Evolutionary conservation across 2,113 vertebrate species (phyloP), one percentile per base, ranked within the genome.

Genomic region (Myxocyprinus asiaticus): DNA sequence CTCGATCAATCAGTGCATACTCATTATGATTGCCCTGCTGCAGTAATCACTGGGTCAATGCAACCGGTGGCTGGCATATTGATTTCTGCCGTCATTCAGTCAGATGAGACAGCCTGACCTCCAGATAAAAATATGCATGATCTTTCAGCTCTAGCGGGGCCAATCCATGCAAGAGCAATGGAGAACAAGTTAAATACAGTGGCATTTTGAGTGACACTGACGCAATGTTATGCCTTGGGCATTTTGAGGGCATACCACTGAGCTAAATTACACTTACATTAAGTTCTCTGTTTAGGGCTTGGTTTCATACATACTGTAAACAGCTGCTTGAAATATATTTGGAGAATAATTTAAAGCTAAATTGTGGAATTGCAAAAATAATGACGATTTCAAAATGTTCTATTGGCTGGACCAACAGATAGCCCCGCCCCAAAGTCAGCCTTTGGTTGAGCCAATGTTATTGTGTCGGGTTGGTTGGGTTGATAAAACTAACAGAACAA

Each of bases 21-120:
- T 69, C 56, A 56, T 68, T 78, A 59, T 44, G 50, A 79, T 68
- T 42, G 43, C 56, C 61, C 63, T 10, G 9, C n/a, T 58, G 45
- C 61, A 78, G 68, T 53, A 82, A 73, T 78, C 68, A 75, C 15
- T 65, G 12, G 56, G 76, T 82, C 61, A 61, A 63, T 67, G 76
- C 66, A 58, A 82, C 42, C n/a, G 51, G 50, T 68, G 48, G 44
- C 45, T 65, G 48, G 44, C 45, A 47, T 59, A 84, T 86, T 48
- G 78, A 78, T 72, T 80, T 14, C 64, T 72, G 22, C 22, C 3
- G 22, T 33, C 22, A 33, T 33, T 33, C 22, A 33, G 65, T 47
- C 53, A 71, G 65, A 70, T 69, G 66, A 69, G 73, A 12, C 77
- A 70, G 43, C 56, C 44, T 70, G 75, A 47, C 79, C 71, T 61